Evolutionary conservation across 2,797 vertebrate genomes (phyloP).

Genomic region (Argentina silus): DNA sequence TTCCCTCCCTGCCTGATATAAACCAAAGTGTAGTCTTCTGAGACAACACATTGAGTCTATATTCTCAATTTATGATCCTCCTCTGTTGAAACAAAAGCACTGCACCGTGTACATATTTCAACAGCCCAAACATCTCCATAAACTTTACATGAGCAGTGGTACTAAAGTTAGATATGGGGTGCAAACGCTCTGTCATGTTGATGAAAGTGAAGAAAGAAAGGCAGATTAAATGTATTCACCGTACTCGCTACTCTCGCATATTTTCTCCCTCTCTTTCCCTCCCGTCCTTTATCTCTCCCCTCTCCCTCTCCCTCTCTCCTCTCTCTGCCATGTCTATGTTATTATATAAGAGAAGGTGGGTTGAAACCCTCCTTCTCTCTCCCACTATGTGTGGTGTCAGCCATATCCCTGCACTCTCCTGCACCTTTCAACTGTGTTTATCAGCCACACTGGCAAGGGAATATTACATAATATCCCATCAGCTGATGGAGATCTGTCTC

Average conservation of each 20-base stretch:
- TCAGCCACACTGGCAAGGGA: conserved; percentile 57
- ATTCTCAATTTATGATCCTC: neutral
- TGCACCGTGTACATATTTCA: neutral
- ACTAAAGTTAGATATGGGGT: neutral
- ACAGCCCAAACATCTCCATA: neutral
- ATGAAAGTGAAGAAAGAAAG: neutral
- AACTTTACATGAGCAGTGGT: neutral
- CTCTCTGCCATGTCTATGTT: conserved; percentile 44
- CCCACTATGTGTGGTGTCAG: conserved; percentile 49
- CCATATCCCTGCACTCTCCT: conserved; percentile 67
- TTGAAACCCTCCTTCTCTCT: conserved; percentile 62
- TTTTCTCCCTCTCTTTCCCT: neutral
- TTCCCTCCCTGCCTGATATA: neutral
- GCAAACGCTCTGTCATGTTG: neutral
- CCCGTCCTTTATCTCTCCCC: conserved; percentile 37
- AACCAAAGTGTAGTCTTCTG: neutral
- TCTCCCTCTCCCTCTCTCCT: conserved; percentile 41
- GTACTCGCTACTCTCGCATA: conserved; percentile 15
- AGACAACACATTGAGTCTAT: neutral
- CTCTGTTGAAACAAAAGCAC: neutral
- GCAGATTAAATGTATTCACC: neutral
- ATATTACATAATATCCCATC: conserved; percentile 72
- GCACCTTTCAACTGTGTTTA: conserved; percentile 65
- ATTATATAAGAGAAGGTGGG: conserved; percentile 65
- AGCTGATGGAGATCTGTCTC: conserved; percentile 56